Evolutionary conservation across 1,140 invertebrate genomes (phyloP), one percentile per base, ranked within the genome.

Genomic region (Pseudomyrmex cubaensis): DNA sequence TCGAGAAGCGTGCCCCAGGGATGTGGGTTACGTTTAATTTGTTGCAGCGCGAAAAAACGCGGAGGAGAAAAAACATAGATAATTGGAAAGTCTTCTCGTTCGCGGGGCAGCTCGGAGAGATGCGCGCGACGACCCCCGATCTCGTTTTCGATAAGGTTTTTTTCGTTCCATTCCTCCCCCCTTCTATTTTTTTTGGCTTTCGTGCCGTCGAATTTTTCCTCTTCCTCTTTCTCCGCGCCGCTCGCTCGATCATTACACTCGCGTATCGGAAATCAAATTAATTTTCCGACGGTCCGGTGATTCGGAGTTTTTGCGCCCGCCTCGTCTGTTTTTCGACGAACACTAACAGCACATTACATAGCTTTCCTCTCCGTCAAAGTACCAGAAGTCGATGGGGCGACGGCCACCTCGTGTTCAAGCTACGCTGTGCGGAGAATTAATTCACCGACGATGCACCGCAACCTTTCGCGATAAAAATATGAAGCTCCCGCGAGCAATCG

Each of bases 21-120:
- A 85, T 87, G 87, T 87, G 87, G 87, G 87, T 85, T 88, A 87
- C 85, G 83, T 87, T 88, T 87, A 88, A 88, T 87, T 87, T 88
- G 86, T 88, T 88, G 75, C 83, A 84, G 62, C 73, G 87, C 77
- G 83, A 69, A 78, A 87, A 89, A 84, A 86, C 84, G 62, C 54
- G 56, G 54, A 62, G 75, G 78, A 86, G 85, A 74, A 70, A 86
- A 73, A 85, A 85, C 46, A 69, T 25, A 70, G 67, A 73, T 88
- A 88, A 88, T 88, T 86, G 87, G 70, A 62, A 85, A 72, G 86
- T 87, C 85, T 74, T 69, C 69, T 57, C 69, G 80, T 87, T 87
- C 75, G 76, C 69, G 82, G 35, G 86, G 66, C 64, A 70, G 61
- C 46, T 78, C 76, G 54, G 63, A 84, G 86, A 87, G 35, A 35